These are phyloP conservation scores for Vollenhovia emeryi DNA, from an alignment of 1,140 invertebrate species.

Conservation along the genomic window DNA sequence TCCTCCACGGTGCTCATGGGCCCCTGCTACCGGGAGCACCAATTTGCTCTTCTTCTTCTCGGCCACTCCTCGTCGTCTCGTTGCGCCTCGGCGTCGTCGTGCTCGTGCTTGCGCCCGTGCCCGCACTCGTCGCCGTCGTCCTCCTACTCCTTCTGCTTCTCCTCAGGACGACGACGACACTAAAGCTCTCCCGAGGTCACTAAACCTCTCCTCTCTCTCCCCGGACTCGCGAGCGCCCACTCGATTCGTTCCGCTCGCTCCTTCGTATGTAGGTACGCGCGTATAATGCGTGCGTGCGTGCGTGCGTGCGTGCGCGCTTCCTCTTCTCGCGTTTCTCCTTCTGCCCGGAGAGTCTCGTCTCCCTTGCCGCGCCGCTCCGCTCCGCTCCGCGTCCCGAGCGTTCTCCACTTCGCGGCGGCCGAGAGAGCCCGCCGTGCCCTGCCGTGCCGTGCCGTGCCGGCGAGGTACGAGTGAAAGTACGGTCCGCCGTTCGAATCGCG, in stretches of 20 bases:
- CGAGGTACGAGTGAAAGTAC: conserved; percentile 63
- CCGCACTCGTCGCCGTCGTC: background rate
- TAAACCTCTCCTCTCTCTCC: conserved; percentile 43
- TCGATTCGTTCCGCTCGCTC: conserved; percentile 21
- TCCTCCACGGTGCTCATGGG: conserved; percentile 79
- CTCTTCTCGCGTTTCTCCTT: conserved; percentile 52
- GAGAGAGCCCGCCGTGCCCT: conserved; percentile 53
- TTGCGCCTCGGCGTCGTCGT: conserved; percentile 66
- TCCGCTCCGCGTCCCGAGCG: background rate
- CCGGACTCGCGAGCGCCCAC: background rate
- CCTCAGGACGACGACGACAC: background rate
- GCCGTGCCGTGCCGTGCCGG: background rate
- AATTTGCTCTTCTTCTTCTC: conserved; percentile 86
- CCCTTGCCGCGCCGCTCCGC: conserved; percentile 32
- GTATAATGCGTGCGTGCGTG: background rate
- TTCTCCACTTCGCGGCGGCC: conserved; percentile 41
- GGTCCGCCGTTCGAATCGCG: background rate
- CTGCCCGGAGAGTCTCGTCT: conserved; percentile 47
- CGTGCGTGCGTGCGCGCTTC: background rate
- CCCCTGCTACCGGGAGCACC: conserved; percentile 83
- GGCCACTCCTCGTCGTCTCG: conserved; percentile 81
- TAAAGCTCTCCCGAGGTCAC: conserved; percentile 41
- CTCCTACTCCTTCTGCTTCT: conserved; percentile 60
- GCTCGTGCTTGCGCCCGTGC: background rate
- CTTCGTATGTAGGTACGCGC: background rate